Base-by-base conservation (phyloP, 2,797 vertebrate species). In the Pampus argenteus region DNA sequence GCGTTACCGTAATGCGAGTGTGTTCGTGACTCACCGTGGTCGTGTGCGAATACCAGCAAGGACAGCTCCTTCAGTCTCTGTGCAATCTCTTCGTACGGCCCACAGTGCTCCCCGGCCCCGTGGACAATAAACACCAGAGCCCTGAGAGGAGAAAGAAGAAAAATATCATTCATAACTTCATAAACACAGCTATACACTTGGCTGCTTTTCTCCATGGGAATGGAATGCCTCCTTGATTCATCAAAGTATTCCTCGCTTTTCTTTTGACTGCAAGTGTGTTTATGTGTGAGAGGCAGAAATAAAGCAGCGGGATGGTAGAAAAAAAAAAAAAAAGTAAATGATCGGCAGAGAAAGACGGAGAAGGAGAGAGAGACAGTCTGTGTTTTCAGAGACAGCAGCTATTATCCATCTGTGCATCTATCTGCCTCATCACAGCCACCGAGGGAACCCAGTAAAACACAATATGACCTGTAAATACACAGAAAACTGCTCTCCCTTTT, bases 31-130 rank as follows among this genome's bases (percentile, higher is more conserved):
- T 97, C 90, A 99, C 98, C 95, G 0, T 99, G 98, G 86, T 99
- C 98, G 9, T 99, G 97, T 68, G 97, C 92, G 70, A 99, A 99
- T 29, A 95, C 96, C 88, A 97, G 91, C 81, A 99, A 82, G 73
- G 94, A 94, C 72, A 95, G 92, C 47, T 92, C 93, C 82, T 89
- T 93, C 89, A 99, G 91, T 85, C 89, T 94, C 90, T 95, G 94
- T 52, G 96, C 97, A 71, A 99, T 88, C 57, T 98, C 96, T 0
- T 95, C 92, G 2, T 99, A 99, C 17, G 94, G 93, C 74, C 96
- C 96, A 22, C 95, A 95, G 83, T 99, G 98, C 80, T 99, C 98
- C 58, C 94, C 98, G 0, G 96, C 96, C 3, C 98, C 98, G 0
- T 99, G 98, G 56, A 83, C 94, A 51, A 99, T 89, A 48, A 97